phyloP scores from a whole-genome alignment of 2,797 vertebrate species.

The Carcharodon carcharias region DNA sequence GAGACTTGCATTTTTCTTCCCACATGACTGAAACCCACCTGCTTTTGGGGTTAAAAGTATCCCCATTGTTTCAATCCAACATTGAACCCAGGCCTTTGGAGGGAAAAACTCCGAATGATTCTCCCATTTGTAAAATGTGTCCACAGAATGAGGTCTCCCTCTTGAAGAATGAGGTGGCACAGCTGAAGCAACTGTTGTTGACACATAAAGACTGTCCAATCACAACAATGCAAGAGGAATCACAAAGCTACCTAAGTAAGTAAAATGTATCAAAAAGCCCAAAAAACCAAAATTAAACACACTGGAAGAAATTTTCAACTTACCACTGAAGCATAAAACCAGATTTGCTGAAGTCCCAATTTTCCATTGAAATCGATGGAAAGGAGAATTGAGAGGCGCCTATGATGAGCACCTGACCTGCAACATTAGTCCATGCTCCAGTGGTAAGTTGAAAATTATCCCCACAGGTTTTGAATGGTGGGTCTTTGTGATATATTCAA shows the following conservation, averaged over 20 bases:
- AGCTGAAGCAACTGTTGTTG: slow-evolving; percentile 97
- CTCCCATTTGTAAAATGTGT: slow-evolving; percentile 34
- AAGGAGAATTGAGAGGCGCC: neutral
- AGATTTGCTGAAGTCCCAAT: neutral
- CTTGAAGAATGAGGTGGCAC: slow-evolving; percentile 98
- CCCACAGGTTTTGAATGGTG: neutral
- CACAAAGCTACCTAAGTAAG: slow-evolving; percentile 99
- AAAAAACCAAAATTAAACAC: neutral
- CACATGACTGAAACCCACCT: neutral
- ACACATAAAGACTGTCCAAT: slow-evolving; percentile 99
- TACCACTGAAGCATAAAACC: neutral
- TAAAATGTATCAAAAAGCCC: slow-evolving; percentile 46
- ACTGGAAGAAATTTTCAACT: neutral
- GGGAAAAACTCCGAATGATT: neutral
- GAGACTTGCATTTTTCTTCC: neutral
- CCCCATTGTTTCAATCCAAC: neutral
- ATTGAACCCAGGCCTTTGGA: neutral
- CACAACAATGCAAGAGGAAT: slow-evolving; percentile 98
- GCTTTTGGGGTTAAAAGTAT: neutral
- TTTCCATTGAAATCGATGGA: neutral
- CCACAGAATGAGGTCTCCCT: slow-evolving; percentile 95
- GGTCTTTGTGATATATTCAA: neutral
- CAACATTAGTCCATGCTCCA: neutral
- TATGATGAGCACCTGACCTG: neutral
- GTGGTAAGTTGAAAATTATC: neutral